phyloP scores from a whole-genome alignment of 2,888 invertebrate species.

The Caenorhabditis sinica region DNA sequence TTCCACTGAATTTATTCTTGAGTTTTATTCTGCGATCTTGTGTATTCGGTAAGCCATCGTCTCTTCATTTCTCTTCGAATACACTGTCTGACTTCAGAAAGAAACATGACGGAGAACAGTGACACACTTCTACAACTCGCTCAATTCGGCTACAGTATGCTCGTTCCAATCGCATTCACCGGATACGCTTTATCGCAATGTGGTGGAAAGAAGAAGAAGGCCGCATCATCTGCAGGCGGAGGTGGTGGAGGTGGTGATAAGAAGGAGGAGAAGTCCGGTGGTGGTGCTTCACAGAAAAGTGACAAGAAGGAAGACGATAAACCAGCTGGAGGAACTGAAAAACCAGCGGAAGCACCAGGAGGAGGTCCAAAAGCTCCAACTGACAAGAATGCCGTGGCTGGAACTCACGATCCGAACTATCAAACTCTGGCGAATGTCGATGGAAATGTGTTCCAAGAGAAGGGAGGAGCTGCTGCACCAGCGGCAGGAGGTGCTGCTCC shows the following conservation, averaged over 20 bases:
- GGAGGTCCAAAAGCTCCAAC: constrained; percentile 29
- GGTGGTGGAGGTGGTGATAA: constrained; percentile 1
- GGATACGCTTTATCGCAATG: constrained; percentile 34
- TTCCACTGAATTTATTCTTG: neutral
- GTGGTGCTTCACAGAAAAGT: constrained; percentile 11
- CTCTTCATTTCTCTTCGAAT: neutral
- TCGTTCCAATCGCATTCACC: constrained; percentile 25
- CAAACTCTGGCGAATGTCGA: constrained; percentile 34
- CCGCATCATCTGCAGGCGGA: neutral
- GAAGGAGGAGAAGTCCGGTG: neutral
- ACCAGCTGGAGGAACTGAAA: neutral
- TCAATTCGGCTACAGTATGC: constrained; percentile 44
- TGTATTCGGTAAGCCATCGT: constrained; percentile 7
- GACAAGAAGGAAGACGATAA: constrained; percentile 30
- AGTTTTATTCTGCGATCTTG: constrained; percentile 28
- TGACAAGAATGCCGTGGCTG: constrained; percentile 34
- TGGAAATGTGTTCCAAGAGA: constrained; percentile 17
- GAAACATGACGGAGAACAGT: constrained; percentile 44
- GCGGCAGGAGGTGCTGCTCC: constrained; percentile 24
- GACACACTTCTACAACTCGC: constrained; percentile 49
- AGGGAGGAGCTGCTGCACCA: constrained; percentile 24
- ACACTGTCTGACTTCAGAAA: constrained; percentile 1
- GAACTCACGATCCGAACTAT: constrained; percentile 49
- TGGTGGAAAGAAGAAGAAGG: constrained; percentile 50
- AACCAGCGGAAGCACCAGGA: neutral